Percentiles rank a stretch among this genome's conserved stretches.
phyloP scores from a whole-genome alignment of 2,113 vertebrate genomes.

The Phyllostomus hastatus region DNA sequence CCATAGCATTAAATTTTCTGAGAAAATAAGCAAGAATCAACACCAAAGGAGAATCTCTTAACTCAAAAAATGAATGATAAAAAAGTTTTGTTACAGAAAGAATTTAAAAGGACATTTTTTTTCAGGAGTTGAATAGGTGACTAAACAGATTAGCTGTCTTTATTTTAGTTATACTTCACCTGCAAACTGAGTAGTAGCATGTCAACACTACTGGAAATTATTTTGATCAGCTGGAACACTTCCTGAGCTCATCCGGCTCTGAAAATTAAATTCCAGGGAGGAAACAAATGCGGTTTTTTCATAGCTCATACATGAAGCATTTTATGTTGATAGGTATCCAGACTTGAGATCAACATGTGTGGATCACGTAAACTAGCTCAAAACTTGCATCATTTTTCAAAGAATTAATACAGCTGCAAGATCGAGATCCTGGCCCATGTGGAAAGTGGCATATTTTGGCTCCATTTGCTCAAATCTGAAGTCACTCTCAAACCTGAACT shows the following conservation, averaged over 20 bases:
- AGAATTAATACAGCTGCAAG: neutral
- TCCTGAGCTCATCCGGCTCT: neutral
- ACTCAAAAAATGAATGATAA: neutral
- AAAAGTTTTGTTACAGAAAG: neutral
- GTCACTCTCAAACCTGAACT: neutral
- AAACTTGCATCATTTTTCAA: neutral
- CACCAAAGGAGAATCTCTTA: neutral
- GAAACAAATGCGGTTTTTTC: neutral
- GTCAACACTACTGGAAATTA: conserved; percentile 25
- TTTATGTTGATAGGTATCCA: neutral
- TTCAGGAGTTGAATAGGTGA: neutral
- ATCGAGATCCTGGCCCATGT: neutral
- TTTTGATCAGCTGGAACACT: conserved; percentile 11
- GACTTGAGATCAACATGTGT: neutral
- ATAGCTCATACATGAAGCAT: neutral
- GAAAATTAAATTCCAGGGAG: neutral
- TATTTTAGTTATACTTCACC: neutral
- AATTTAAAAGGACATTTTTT: neutral
- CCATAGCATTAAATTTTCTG: neutral
- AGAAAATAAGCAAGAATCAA: neutral
- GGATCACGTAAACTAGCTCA: neutral
- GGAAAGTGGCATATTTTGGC: neutral
- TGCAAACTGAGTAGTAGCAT: neutral
- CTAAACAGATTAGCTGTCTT: neutral
- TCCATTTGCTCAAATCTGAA: neutral